phyloP scores from a whole-genome alignment of 2,797 vertebrate genomes.

The Dallia pectoralis region DNA sequence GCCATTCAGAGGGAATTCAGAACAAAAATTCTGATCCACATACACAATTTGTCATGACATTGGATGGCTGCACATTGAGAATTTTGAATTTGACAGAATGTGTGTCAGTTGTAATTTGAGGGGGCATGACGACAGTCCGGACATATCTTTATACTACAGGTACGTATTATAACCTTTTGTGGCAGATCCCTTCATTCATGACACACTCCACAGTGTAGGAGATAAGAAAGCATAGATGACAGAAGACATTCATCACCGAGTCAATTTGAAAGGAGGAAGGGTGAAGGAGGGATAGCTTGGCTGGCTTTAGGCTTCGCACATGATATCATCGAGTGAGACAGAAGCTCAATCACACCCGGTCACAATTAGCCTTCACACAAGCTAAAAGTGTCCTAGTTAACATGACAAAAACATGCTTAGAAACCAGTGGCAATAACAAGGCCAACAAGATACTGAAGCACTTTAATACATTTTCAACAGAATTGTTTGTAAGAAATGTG shows the following conservation, averaged over 20 bases:
- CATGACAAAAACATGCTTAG: constrained; percentile 49
- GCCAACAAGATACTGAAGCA: not conserved
- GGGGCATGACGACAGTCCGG: not conserved
- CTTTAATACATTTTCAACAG: not conserved
- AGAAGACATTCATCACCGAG: constrained; percentile 8
- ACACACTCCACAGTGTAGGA: constrained; percentile 32
- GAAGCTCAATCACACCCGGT: constrained; percentile 46
- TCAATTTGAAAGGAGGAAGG: constrained; percentile 25
- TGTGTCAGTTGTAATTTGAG: not conserved
- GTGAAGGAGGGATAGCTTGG: constrained; percentile 36
- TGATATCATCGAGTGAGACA: constrained; percentile 40
- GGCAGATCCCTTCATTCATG: constrained; percentile 30
- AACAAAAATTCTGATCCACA: too few species aligned
- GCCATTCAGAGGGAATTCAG: too few species aligned
- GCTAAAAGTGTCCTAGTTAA: constrained; percentile 38
- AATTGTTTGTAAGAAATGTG: not conserved
- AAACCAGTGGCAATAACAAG: constrained; percentile 39
- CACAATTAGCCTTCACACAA: constrained; percentile 46
- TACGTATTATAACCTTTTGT: constrained; percentile 26
- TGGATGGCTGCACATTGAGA: not conserved
- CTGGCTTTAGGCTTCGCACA: constrained; percentile 14
- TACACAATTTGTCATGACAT: constrained; percentile 7
- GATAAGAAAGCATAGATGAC: constrained; percentile 4
- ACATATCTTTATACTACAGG: not conserved
- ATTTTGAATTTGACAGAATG: not conserved